A percentile compares a stretch with the other conserved stretches of the same genome.
Conservation (phyloP, 2,888 invertebrate genomes). For the Tachina grossa region DNA sequence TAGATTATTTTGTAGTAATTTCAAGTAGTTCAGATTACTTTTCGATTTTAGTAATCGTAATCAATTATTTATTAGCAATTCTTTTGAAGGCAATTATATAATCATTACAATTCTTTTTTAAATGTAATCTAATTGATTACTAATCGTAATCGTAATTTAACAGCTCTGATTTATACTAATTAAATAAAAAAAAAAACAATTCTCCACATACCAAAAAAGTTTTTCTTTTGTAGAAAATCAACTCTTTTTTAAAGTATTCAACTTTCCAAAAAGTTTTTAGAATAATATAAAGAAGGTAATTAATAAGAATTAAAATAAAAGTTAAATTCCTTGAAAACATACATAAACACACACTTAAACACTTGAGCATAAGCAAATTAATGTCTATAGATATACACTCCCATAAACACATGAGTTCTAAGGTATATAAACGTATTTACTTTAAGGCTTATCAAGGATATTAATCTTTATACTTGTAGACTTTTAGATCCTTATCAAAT, state of each 20-base stretch:
- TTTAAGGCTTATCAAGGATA: constrained; percentile 68
- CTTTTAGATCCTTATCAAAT: constrained; percentile 62
- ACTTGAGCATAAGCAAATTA: neutral
- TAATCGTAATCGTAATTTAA: too few relatives aligned
- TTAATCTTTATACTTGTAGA: constrained; percentile 66
- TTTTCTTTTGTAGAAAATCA: constrained; percentile 17
- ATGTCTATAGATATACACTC: constrained; percentile 37
- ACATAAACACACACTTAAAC: neutral
- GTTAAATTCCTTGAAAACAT: constrained; percentile 35
- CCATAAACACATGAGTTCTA: constrained; percentile 11
- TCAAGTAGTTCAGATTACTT: too few relatives aligned
- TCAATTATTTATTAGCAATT: too few relatives aligned
- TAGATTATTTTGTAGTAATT: too few relatives aligned
- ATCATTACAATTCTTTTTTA: too few relatives aligned
- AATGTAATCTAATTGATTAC: too few relatives aligned
- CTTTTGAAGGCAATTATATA: too few relatives aligned
- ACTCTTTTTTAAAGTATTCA: constrained; percentile 21
- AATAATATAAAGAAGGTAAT: constrained; percentile 47
- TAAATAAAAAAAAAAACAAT: neutral
- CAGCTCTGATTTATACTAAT: too few relatives aligned
- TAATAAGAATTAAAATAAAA: constrained; percentile 69
- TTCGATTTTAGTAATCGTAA: too few relatives aligned
- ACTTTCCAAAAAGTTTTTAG: constrained; percentile 10
- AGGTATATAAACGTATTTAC: constrained; percentile 55
- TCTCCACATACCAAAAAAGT: neutral